Base-by-base conservation (phyloP, 2,797 vertebrate genomes). In the Sebastes trivittatus region DNA sequence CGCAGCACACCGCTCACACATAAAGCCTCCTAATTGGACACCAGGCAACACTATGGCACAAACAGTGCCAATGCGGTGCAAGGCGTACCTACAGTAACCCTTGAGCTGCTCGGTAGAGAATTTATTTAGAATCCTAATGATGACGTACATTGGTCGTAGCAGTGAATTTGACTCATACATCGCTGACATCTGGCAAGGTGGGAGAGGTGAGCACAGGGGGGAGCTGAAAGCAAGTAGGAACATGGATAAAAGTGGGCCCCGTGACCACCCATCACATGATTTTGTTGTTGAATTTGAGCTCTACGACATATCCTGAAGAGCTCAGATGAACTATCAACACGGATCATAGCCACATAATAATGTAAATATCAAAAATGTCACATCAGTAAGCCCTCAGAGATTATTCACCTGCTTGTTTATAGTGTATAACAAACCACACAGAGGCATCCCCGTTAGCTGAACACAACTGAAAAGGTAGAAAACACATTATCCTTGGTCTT, bases 11-110 rank as follows among this genome's bases (percentile, higher is more conserved):
- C 80, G 73, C 75, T 75, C 79, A 75, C 71, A 75, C 73, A 74
- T 81, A 83, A 87, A 84, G 92, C 84, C 82, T 78, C 79, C 77
- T 89, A 86, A 88, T 86, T 93, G 81, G 89, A 82, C 68, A 11
- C 29, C 22, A 16, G 67, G 79, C 81, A 89, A 62, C 64, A 56
- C 42, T 10, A 11, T 60, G 55, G 38, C 72, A 82, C 62, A 65
- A 68, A 77, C 72, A 65, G 30, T 20, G 32, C 67, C 52, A 23
- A 55, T 5, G n/a, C 62, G 32, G 54, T 2, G 7, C 61, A 75
- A 75, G 63, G 14, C 29, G 30, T 25, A 29, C 16, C 32, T 56
- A n/a, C 23, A 67, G 52, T 13, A 13, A 46, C 29, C 54, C 36
- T 10, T 29, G 32, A 59, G 60, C 69, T 55, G 22, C 6, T 63